Conservation (phyloP, 2,888 invertebrate species). For the Meteorus cinctellus region DNA sequence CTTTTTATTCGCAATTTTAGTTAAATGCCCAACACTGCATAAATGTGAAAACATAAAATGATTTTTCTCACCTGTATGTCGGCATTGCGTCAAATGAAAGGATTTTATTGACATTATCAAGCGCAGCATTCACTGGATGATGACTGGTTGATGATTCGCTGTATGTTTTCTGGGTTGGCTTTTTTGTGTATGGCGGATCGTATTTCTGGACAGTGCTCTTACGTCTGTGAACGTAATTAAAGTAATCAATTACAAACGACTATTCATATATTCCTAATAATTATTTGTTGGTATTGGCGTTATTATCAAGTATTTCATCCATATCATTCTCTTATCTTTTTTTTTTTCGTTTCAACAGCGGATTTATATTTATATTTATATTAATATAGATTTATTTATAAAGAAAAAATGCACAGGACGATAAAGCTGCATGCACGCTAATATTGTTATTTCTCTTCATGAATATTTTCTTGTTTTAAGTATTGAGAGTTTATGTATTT, state of each 20-base stretch:
- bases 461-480: slow-evolving; percentile 7
- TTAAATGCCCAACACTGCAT: neutral
- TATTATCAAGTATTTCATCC: slow-evolving; percentile 6
- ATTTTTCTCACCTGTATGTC: slow-evolving; percentile 80
- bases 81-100: slow-evolving; percentile 85
- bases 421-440: slow-evolving; percentile 60
- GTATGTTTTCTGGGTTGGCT: slow-evolving; percentile 85
- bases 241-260: slow-evolving; percentile 37
- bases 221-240: slow-evolving; percentile 77
- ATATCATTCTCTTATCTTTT: neutral
- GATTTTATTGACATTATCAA: slow-evolving; percentile 88
- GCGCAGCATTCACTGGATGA: slow-evolving; percentile 85
- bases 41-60: slow-evolving; percentile 44
- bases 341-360: neutral
- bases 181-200: slow-evolving; percentile 90
- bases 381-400: slow-evolving; percentile 6
- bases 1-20: too few relatives aligned
- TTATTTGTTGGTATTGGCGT: neutral
- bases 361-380: neutral
- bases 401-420: slow-evolving; percentile 55
- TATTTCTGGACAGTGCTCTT: slow-evolving; percentile 92
- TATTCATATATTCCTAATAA: slow-evolving; percentile 19
- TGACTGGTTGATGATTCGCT: slow-evolving; percentile 81
- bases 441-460: slow-evolving; percentile 10
- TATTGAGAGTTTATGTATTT: too few relatives aligned